Conservation (phyloP, 1,140 invertebrate species). For the Zaprionus taronus region DNA sequence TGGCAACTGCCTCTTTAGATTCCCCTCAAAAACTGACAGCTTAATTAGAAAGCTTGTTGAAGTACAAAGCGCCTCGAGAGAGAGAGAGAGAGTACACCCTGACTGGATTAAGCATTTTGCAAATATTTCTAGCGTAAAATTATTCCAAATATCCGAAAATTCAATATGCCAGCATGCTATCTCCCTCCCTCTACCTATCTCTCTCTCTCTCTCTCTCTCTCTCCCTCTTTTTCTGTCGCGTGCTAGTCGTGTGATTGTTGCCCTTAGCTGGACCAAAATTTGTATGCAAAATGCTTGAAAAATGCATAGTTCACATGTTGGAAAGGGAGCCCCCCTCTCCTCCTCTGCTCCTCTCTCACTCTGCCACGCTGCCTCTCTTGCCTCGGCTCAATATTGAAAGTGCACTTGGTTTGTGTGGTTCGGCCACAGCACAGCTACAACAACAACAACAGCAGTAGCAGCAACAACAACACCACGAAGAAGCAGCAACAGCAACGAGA, state of each 20-base stretch:
- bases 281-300: slow-evolving; percentile 65
- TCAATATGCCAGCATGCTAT: slow-evolving; percentile 18
- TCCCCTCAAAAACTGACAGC: neutral
- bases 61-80: neutral
- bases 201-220: neutral
- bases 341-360: neutral
- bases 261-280: slow-evolving; percentile 38
- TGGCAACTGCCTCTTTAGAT: neutral
- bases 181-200: neutral
- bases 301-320: slow-evolving; percentile 57
- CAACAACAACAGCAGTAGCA: slow-evolving; percentile 20
- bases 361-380: neutral
- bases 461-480: slow-evolving; percentile 30
- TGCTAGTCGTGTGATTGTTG: slow-evolving; percentile 12
- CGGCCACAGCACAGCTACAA: slow-evolving; percentile 37
- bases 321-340: neutral
- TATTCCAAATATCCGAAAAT: slow-evolving; percentile 46
- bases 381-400: slow-evolving; percentile 58
- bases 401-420: slow-evolving; percentile 62
- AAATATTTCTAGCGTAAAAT: slow-evolving; percentile 21
- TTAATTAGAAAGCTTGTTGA: slow-evolving; percentile 2
- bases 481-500: slow-evolving; percentile 41
- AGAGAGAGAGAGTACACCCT: neutral
- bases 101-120: slow-evolving; percentile 25
- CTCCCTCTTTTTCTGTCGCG: neutral